Evolutionary conservation across 2,797 vertebrate genomes (phyloP).

Genomic region (Chiloscyllium punctatum): DNA sequence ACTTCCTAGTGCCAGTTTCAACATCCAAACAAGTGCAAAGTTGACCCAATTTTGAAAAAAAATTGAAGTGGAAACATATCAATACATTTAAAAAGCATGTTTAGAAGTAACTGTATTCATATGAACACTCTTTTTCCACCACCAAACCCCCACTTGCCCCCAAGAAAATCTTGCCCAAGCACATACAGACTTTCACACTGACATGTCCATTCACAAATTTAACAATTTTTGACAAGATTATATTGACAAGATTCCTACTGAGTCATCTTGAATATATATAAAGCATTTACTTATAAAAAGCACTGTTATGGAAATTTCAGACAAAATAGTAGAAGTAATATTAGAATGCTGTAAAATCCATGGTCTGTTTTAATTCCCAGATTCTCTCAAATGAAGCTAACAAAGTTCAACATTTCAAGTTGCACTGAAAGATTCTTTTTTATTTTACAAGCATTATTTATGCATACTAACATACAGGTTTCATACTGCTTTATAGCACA

Average conservation of each 20-base stretch:
- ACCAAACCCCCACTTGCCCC: too few relatives aligned
- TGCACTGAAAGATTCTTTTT: not conserved
- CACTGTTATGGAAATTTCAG: not conserved
- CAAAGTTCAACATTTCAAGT: not conserved
- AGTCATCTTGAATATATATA: not conserved
- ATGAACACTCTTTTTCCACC: not conserved
- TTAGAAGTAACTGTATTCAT: not conserved
- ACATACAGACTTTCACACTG: too few relatives aligned
- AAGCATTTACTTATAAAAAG: not conserved
- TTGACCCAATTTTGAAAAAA: not conserved
- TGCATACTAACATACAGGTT: not conserved
- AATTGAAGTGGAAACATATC: not conserved
- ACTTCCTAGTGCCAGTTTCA: not conserved
- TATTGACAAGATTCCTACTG: not conserved
- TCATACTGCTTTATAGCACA: not conserved
- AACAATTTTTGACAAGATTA: not conserved
- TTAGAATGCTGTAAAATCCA: not conserved
- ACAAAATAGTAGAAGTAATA: not conserved
- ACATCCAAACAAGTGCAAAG: not conserved
- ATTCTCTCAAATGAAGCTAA: not conserved
- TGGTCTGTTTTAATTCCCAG: not conserved
- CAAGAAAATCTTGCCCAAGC: not conserved
- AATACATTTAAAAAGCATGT: not conserved
- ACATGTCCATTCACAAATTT: not conserved
- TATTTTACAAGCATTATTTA: not conserved